Conservation (phyloP, 1,140 invertebrate species). For the Zeugodacus cucurbitae region DNA sequence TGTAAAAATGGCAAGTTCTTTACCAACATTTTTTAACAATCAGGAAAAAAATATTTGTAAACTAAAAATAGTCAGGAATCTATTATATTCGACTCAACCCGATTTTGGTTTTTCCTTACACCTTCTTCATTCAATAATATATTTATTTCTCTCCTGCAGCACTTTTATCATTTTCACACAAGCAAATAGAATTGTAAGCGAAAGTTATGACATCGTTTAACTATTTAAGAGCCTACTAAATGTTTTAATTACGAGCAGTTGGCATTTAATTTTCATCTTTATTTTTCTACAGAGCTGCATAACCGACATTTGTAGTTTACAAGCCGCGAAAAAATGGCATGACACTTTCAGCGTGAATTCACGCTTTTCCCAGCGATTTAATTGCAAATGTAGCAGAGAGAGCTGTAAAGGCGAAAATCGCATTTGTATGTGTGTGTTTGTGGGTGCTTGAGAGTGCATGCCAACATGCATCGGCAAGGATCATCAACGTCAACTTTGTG, state of each 20-base stretch:
- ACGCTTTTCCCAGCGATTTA: conserved; percentile 34
- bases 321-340: background rate
- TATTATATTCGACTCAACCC: too few species aligned
- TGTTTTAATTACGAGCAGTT: background rate
- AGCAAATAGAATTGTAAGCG: too few species aligned
- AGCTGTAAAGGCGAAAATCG: background rate
- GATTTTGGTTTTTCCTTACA: too few species aligned
- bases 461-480: conserved; percentile 16
- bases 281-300: background rate
- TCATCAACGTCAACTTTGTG: conserved; percentile 7
- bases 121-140: too few species aligned
- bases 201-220: too few species aligned
- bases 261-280: background rate
- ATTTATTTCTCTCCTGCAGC: too few species aligned
- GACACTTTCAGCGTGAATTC: background rate
- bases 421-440: background rate
- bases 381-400: conserved; percentile 36
- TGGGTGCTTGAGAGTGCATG: background rate
- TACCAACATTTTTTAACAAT: too few species aligned
- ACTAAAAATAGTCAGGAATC: too few species aligned
- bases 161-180: too few species aligned
- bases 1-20: too few species aligned
- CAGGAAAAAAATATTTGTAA: too few species aligned
- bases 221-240: background rate
- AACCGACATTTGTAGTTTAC: background rate